A percentile compares a stretch with the other conserved stretches of the same genome.
Conservation (phyloP, 2,113 vertebrate genomes). For the Rhabdomys dilectus region DNA sequence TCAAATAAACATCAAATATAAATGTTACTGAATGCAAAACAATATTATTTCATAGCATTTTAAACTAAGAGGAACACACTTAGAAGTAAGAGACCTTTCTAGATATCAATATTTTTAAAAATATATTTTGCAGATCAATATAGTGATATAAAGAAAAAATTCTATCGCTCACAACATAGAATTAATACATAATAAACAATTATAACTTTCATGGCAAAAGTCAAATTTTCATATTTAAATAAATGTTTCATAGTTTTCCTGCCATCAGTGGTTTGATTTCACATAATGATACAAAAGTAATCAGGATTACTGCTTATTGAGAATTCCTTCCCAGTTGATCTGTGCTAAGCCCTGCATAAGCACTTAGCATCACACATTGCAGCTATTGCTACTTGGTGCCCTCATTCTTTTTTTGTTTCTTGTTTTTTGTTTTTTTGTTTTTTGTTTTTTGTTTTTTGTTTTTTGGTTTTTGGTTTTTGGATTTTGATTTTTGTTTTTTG, state of each 20-base stretch:
- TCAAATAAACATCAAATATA: background rate
- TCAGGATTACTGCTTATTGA: no score
- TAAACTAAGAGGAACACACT: background rate
- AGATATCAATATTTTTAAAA: background rate
- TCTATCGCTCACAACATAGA: background rate
- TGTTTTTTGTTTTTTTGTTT: no score
- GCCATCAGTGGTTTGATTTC: background rate
- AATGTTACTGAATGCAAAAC: background rate
- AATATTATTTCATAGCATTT: background rate
- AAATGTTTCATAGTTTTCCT: background rate
- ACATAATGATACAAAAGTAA: background rate
- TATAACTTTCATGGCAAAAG: background rate
- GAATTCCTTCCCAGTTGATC: rapidly evolving
- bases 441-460: no score
- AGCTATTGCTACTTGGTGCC: background rate
- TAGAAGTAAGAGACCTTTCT: background rate
- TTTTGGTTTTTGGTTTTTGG: no score
- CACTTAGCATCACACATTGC: no score
- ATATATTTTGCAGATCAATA: background rate
- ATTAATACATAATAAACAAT: no score
- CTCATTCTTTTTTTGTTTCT: no score
- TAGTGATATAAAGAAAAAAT: background rate
- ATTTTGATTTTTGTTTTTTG: no score
- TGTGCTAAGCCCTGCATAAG: no score
- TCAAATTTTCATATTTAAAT: background rate